These are phyloP conservation scores for Arnoldichthys spilopterus DNA, from an alignment of 2,797 vertebrate species.

Conservation along the genomic window DNA sequence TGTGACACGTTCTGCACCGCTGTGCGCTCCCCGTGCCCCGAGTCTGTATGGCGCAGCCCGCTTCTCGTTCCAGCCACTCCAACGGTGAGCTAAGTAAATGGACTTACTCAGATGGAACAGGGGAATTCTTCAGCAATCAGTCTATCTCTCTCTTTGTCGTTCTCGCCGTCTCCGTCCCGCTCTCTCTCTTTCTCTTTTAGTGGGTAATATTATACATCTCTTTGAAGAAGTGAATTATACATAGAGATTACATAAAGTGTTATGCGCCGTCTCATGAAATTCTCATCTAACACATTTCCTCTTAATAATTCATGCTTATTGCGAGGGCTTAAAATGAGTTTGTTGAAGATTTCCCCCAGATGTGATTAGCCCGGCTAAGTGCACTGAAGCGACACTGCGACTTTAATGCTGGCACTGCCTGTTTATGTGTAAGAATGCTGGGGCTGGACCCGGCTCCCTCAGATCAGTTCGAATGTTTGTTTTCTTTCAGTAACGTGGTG, in stretches of 20 bases:
- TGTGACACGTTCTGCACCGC: neutral
- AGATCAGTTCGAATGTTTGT: neutral
- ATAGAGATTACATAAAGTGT: conserved; percentile 62
- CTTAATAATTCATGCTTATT: conserved; percentile 64
- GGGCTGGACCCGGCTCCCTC: neutral
- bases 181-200: conserved; percentile 11
- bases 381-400: conserved; percentile 26
- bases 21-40: neutral
- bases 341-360: conserved; percentile 42
- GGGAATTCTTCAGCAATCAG: conserved; percentile 30
- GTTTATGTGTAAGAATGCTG: neutral
- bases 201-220: conserved; percentile 61
- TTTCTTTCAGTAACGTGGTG: neutral
- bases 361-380: conserved; percentile 48
- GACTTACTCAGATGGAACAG: conserved; percentile 18
- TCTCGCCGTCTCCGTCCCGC: neutral
- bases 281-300: conserved; percentile 62
- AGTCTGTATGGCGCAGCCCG: neutral
- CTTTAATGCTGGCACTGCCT: conserved; percentile 1
- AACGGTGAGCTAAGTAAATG: conserved; percentile 30
- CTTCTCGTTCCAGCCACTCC: neutral
- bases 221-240: conserved; percentile 61
- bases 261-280: conserved; percentile 60
- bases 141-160: conserved; percentile 14
- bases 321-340: conserved; percentile 42